Evolutionary conservation across 1,140 invertebrate species (phyloP), one percentile per base, ranked within the genome.

Genomic region (Diabrotica virgifera): DNA sequence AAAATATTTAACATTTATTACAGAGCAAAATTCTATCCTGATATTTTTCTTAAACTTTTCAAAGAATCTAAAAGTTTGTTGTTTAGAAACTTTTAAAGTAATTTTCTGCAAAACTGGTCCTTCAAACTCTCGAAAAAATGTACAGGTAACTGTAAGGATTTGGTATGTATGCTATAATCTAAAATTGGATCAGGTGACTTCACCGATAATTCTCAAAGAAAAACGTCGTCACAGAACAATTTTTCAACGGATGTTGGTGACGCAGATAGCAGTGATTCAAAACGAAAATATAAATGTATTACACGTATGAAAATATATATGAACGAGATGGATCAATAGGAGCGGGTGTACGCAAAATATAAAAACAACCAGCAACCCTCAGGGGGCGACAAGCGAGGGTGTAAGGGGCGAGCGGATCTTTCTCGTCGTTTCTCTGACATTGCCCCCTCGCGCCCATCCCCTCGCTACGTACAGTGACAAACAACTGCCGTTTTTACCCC

Each of bases 301-400:
- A 70, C 64, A 70, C 63, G 66, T 70, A 70, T 65, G 69, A 68
- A 70, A 70, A 68, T 70, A 46, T 46, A 46, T 46, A 46, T 46
- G 40, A 46, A 46, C 40, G 40, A 46, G 40, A 46, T 65, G 66
- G 69, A 71, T 71, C 69, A 68, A 71, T 71, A 71, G 54, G 11
- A 54, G 12, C 9, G 52, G 52, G 66, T 67, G 54, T 69, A 71
- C 68, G 69, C 67, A 71, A 68, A 71, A 71, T 71, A 71, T 71
- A 71, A 71, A 71, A 71, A 71, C 66, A 68, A 71, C 69, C 69
- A 71, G 69, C 66, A 66, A 71, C 69, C 69, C 69, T 71, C 66
- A 12, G 46, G 56, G 24, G 60, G 62, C 36, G 59, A 52, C 52
- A 46, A 46, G 40, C n/a, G 40, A 46, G 57, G 36, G 68, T 36